A percentile compares a stretch with the other conserved stretches of the same genome.
phyloP scores from a whole-genome alignment of 1,140 invertebrate genomes.

The Anoplolepis gracilipes region DNA sequence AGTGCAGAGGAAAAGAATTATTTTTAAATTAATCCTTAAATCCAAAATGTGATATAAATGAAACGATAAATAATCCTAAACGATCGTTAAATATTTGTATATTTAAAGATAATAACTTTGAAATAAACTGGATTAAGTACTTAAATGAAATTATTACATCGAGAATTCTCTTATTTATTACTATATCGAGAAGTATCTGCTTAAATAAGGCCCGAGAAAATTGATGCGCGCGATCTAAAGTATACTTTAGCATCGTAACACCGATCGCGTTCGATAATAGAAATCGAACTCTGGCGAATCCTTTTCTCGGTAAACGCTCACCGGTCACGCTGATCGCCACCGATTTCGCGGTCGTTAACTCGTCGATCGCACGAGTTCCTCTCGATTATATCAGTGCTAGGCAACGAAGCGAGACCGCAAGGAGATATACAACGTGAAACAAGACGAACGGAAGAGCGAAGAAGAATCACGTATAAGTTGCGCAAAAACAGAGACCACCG shows the following conservation, averaged over 20 bases:
- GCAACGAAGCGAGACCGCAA: slow-evolving; percentile 55
- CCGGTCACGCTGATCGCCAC: slow-evolving; percentile 33
- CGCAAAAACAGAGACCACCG: slow-evolving; percentile 46
- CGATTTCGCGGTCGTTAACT: slow-evolving; percentile 65
- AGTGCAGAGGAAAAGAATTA: no score
- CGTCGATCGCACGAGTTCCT: slow-evolving; percentile 43
- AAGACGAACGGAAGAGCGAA: background rate
- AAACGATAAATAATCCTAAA: background rate
- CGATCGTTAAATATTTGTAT: background rate
- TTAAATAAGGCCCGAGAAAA: background rate
- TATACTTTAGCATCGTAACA: slow-evolving; percentile 36
- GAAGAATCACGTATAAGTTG: slow-evolving; percentile 1
- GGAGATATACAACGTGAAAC: slow-evolving; percentile 32
- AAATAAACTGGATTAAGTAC: background rate
- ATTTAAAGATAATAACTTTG: background rate
- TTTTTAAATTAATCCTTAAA: background rate
- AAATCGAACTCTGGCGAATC: slow-evolving; percentile 32
- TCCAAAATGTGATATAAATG: background rate
- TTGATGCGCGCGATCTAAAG: background rate
- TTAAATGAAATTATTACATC: background rate
- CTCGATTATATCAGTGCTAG: slow-evolving; percentile 41
- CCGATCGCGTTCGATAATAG: slow-evolving; percentile 45
- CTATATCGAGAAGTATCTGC: background rate
- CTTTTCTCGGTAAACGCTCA: slow-evolving; percentile 39
- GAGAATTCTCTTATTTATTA: background rate